These are phyloP conservation scores for Drosophila antonietae DNA, from an alignment of 2,888 invertebrate species.

Conservation along the genomic window DNA sequence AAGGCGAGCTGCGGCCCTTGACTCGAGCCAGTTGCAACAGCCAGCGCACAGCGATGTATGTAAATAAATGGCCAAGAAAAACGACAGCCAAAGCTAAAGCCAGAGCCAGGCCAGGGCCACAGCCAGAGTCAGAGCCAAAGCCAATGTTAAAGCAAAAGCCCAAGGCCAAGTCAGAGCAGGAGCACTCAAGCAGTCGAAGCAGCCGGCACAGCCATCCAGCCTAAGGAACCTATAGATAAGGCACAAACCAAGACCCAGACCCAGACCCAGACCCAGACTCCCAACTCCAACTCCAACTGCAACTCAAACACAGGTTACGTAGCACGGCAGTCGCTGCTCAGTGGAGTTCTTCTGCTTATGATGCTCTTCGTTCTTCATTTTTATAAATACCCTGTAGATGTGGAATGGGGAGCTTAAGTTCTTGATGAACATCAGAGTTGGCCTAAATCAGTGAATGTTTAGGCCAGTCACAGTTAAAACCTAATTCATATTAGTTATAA, in stretches of 20 bases:
- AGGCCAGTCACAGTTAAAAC: too few relatives aligned
- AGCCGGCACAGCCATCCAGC: slow-evolving; percentile 35
- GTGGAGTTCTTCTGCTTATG: slow-evolving; percentile 29
- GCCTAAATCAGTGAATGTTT: neutral
- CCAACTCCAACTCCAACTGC: neutral
- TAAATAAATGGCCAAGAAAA: slow-evolving; percentile 72
- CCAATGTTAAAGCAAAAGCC: slow-evolving; percentile 47
- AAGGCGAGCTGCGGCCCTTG: slow-evolving; percentile 74
- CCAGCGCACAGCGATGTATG: slow-evolving; percentile 56
- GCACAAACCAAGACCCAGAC: slow-evolving; percentile 15
- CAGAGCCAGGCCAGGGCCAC: slow-evolving; percentile 20
- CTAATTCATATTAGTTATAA: too few relatives aligned
- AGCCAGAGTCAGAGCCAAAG: slow-evolving; percentile 46
- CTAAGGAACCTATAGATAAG: slow-evolving; percentile 42
- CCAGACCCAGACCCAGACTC: too few relatives aligned
- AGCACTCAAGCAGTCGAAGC: slow-evolving; percentile 16
- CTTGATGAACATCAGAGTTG: neutral
- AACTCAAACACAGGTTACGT: slow-evolving; percentile 45
- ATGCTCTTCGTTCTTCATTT: slow-evolving; percentile 5
- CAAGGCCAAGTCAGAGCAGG: slow-evolving; percentile 48
- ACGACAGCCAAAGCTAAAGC: slow-evolving; percentile 35
- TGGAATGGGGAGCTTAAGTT: neutral
- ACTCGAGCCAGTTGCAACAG: slow-evolving; percentile 45
- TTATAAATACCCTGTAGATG: slow-evolving; percentile 9
- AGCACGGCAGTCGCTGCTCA: slow-evolving; percentile 68